Evolutionary conservation across 2,888 invertebrate genomes (phyloP).

Genomic region (Hecatera dysodea): DNA sequence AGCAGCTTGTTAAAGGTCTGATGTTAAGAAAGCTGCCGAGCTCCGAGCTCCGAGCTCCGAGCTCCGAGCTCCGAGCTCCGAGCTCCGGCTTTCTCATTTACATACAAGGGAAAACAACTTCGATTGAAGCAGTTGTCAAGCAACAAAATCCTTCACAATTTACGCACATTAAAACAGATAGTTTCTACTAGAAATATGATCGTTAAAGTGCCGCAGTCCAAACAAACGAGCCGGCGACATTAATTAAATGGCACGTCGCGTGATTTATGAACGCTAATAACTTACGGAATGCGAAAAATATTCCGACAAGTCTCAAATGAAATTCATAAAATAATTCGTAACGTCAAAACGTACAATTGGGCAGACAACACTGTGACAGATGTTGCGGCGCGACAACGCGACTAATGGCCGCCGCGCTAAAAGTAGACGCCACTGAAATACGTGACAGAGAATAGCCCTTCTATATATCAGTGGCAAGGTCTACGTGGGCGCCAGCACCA

Average conservation of each 20-base stretch:
- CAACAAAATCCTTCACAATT: slow-evolving; percentile 9
- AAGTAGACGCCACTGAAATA: slow-evolving; percentile 48
- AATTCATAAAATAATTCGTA: slow-evolving; percentile 54
- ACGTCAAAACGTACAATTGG: slow-evolving; percentile 51
- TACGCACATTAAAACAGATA: slow-evolving; percentile 27
- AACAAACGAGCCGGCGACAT: slow-evolving; percentile 42
- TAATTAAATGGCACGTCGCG: slow-evolving; percentile 41
- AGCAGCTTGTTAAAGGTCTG: slow-evolving; percentile 25
- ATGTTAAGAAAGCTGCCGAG: slow-evolving; percentile 34
- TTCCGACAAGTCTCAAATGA: slow-evolving; percentile 39
- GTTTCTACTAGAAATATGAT: slow-evolving; percentile 32
- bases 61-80: too few species aligned
- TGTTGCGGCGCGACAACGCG: slow-evolving; percentile 33
- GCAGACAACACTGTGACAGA: slow-evolving; percentile 46
- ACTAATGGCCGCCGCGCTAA: slow-evolving; percentile 36
- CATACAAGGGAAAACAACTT: slow-evolving; percentile 33
- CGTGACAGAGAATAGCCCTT: slow-evolving; percentile 52
- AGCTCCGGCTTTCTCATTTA: slow-evolving; percentile 40
- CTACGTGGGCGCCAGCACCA: slow-evolving; percentile 35
- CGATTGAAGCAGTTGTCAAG: not conserved
- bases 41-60: slow-evolving; percentile 26
- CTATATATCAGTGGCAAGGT: slow-evolving; percentile 55
- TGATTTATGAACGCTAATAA: slow-evolving; percentile 49
- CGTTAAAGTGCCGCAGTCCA: slow-evolving; percentile 29
- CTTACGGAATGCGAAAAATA: slow-evolving; percentile 61